These are phyloP conservation scores for Pangasius macronema DNA, from an alignment of 2,797 vertebrate species.

Conservation along the genomic window DNA sequence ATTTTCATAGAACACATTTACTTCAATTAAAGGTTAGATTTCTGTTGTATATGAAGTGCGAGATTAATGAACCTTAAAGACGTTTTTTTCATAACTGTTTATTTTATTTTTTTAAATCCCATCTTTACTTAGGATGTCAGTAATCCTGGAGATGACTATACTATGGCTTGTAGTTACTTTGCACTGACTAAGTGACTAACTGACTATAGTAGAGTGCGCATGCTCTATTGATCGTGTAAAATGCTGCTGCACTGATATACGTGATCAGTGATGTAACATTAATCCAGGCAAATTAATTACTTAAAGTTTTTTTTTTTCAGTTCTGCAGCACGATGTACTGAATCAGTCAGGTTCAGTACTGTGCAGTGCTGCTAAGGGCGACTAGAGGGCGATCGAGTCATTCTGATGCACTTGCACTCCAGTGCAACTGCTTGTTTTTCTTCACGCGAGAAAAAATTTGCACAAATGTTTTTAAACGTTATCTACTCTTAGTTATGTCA, in stretches of 20 bases:
- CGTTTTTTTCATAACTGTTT: not conserved
- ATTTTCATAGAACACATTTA: not conserved
- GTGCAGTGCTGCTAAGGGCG: not conserved
- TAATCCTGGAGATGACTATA: not conserved
- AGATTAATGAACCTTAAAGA: not conserved
- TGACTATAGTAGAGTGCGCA: not conserved
- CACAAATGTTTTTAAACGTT: no score
- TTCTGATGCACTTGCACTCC: not conserved
- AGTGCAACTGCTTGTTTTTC: not conserved
- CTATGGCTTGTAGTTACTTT: not conserved
- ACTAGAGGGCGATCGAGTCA: slow-evolving; percentile 15
- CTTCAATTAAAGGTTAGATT: not conserved
- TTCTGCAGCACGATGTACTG: not conserved
- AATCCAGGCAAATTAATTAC: not conserved
- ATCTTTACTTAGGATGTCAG: not conserved
- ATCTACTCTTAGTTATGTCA: not conserved
- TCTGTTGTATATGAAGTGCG: not conserved
- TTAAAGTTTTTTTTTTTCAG: not conserved
- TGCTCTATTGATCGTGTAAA: not conserved
- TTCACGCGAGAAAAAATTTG: no score
- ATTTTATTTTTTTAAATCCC: not conserved
- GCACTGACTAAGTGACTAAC: not conserved
- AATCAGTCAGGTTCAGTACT: not conserved
- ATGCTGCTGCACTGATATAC: not conserved
- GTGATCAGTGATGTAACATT: not conserved